Evolutionary conservation across 2,113 vertebrate genomes (phyloP).

Genomic region (Orthonyx spaldingii): DNA sequence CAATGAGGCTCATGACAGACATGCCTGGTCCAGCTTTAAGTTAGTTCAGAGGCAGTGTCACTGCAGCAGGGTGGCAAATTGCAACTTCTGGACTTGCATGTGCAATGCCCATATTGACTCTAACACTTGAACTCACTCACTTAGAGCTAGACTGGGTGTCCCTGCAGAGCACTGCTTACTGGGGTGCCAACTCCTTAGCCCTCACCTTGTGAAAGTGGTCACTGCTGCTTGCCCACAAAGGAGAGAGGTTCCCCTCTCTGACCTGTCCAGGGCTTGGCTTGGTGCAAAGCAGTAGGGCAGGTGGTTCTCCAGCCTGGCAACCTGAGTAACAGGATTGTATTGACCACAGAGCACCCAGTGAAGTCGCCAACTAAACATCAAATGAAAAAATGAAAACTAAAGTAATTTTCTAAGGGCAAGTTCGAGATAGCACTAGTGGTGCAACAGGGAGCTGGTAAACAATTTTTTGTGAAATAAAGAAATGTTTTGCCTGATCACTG

Average conservation of each 20-base stretch:
- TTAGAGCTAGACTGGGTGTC: background rate
- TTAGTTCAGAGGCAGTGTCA: background rate
- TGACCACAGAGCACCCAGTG: background rate
- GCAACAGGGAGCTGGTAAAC: background rate
- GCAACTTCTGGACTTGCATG: background rate
- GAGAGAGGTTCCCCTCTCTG: background rate
- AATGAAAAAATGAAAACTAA: background rate
- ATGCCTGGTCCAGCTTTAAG: background rate
- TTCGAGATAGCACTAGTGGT: background rate
- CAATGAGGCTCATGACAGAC: background rate
- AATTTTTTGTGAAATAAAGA: background rate
- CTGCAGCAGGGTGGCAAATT: background rate
- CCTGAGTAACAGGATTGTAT: background rate
- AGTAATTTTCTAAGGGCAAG: background rate
- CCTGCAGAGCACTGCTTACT: background rate
- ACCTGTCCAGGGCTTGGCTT: background rate
- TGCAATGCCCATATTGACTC: fast-evolving
- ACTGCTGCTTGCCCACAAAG: background rate
- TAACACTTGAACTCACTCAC: background rate
- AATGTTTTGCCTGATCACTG: background rate
- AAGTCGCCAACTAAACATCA: background rate
- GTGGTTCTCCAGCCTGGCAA: background rate
- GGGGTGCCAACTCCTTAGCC: background rate
- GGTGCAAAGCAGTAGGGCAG: background rate
- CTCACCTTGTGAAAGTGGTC: too few relatives aligned